These are phyloP conservation scores for Diplazon laetatorius DNA, from an alignment of 2,888 invertebrate genomes.

Conservation along the genomic window DNA sequence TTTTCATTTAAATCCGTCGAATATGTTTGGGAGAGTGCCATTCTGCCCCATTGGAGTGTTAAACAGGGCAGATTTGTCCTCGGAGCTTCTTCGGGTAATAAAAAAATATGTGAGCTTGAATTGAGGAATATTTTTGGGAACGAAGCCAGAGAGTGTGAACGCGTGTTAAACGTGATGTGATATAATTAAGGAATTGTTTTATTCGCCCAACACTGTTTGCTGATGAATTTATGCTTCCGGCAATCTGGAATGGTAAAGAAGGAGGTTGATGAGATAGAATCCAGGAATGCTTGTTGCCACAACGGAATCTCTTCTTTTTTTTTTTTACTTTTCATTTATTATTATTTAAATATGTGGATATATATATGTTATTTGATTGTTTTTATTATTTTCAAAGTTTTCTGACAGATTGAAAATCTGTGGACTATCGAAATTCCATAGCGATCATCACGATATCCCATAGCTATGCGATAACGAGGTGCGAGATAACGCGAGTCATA, in stretches of 20 bases:
- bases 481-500: slow-evolving; percentile 40
- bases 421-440: slow-evolving; percentile 25
- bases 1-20: too few species aligned
- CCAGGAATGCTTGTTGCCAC: slow-evolving; percentile 3
- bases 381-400: background rate
- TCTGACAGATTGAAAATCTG: slow-evolving; percentile 30
- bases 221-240: background rate
- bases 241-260: background rate
- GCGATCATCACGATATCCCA: background rate
- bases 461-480: slow-evolving; percentile 27
- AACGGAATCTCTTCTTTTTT: slow-evolving; percentile 15
- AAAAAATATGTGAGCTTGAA: too few species aligned
- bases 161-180: background rate
- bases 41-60: too few species aligned
- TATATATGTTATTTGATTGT: background rate
- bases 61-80: too few species aligned
- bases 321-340: background rate
- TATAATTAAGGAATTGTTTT: slow-evolving; percentile 1
- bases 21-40: too few species aligned
- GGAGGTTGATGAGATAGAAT: slow-evolving; percentile 5
- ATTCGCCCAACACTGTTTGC: background rate
- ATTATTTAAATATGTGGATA: too few species aligned
- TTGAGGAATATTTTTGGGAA: too few species aligned
- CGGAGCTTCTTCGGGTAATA: too few species aligned
- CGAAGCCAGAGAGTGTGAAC: background rate